Evolutionary conservation across 1,140 invertebrate genomes (phyloP), one percentile per base, ranked within the genome.

Genomic region (Drosophila truncata): DNA sequence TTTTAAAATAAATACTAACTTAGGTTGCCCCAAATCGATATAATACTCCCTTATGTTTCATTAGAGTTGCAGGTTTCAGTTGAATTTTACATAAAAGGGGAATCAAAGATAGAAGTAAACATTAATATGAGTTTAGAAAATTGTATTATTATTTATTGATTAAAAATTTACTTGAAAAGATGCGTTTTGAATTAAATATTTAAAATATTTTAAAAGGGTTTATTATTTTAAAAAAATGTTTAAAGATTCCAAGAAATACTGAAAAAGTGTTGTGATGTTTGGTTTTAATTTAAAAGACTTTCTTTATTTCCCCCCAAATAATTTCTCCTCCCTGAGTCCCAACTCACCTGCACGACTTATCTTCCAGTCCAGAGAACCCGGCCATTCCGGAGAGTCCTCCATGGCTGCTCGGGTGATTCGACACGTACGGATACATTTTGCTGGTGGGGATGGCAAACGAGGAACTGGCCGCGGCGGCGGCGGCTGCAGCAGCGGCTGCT

Each of bases 351-450:
- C 92, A 93, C 18, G 92, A 93, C 73, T 93, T 93, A 54, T 93
- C 92, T 46, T 93, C 92, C 41, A 93, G 79, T 18, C 92, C 92
- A 0, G 92, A 84, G 65, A 93, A 93, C 20, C 92, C 92, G 1
- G 92, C 88, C 92, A 93, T 93, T 58, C 93, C 92, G 42, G 93
- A 93, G 47, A 94, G 93, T 66, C 94, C 94, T 72, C 86, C 90
- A 64, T 83, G 94, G 92, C 78, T 94, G 93, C 52, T 93, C 92
- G 94, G 94, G 86, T 95, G 94, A 78, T 95, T 93, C 61, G 95
- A 93, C 90, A 95, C 94, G 93, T 95, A 96, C 10, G 95, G 95
- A 92, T 96, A 96, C 95, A 96, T 95, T 93, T 95, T 95, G 72
- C 94, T 92, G 71, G 91, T 92, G 70, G 88, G 87, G 59, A 91